These are phyloP conservation scores for Morpho helenor DNA, from an alignment of 2,888 invertebrate species.

Conservation along the genomic window DNA sequence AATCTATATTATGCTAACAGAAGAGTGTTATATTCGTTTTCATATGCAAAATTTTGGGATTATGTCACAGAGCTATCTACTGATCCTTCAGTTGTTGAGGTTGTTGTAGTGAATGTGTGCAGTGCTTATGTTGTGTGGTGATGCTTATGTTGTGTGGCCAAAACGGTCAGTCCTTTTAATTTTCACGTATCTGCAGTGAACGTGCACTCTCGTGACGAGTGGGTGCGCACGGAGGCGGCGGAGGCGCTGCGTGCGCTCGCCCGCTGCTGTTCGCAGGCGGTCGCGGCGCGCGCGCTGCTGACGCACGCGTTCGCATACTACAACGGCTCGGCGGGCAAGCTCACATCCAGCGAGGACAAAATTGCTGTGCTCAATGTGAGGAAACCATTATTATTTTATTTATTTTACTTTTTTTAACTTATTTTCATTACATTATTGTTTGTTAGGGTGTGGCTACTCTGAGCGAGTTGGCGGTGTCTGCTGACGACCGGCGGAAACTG, in stretches of 20 bases:
- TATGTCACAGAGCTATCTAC: no score
- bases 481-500: conserved; percentile 78
- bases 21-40: no score
- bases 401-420: no score
- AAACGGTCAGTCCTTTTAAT: no score
- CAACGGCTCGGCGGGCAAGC: conserved; percentile 93
- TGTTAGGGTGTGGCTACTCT: conserved; percentile 50
- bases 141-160: not conserved
- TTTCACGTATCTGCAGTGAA: conserved; percentile 76
- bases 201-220: conserved; percentile 91
- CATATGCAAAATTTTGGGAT: no score
- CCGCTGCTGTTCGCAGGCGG: conserved; percentile 81
- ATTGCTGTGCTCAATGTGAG: conserved; percentile 85
- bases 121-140: not conserved
- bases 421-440: no score
- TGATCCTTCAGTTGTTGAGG: no score
- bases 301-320: conserved; percentile 87
- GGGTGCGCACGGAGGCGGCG: conserved; percentile 86
- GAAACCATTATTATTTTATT: no score
- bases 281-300: conserved; percentile 83
- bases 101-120: no score
- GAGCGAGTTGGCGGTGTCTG: conserved; percentile 80
- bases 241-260: conserved; percentile 83
- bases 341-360: conserved; percentile 93
- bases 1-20: no score